These are phyloP conservation scores for Oncorhynchus clarkii DNA, from an alignment of 2,113 vertebrate species.

Conservation along the genomic window DNA sequence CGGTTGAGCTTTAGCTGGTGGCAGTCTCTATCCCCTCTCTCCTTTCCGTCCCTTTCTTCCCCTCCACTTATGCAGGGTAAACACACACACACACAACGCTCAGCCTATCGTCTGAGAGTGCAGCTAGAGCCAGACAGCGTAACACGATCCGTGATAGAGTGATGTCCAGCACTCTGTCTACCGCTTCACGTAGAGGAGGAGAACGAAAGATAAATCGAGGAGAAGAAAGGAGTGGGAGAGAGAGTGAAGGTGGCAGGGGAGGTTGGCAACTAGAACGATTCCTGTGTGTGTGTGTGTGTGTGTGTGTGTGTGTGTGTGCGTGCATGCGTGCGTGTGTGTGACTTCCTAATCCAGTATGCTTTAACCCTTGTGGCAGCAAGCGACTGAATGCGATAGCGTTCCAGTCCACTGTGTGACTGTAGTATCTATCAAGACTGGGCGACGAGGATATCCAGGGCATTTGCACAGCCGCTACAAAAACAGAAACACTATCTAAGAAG, in stretches of 20 bases:
- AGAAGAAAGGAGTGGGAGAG: constrained; percentile 35
- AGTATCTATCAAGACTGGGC: constrained; percentile 40
- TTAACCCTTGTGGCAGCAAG: constrained; percentile 67
- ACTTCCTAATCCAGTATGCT: constrained; percentile 68
- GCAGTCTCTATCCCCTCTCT: constrained; percentile 59
- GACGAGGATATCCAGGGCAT: constrained; percentile 60
- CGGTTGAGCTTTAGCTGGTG: constrained; percentile 64
- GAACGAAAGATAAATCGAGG: constrained; percentile 48
- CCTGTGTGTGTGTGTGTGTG: constrained; percentile 37
- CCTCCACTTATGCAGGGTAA: constrained; percentile 68
- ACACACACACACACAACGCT: constrained; percentile 47
- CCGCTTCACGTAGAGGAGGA: constrained; percentile 60
- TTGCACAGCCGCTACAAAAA: constrained; percentile 55
- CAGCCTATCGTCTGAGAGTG: constrained; percentile 86
- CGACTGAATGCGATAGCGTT: constrained; percentile 26
- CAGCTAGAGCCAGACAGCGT: constrained; percentile 79
- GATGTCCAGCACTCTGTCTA: constrained; percentile 70
- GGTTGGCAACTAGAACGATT: constrained; percentile 63
- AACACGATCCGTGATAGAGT: constrained; percentile 83
- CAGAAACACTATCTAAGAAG: constrained; percentile 60
- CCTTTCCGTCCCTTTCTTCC: constrained; percentile 46
- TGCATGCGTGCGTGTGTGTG: too few relatives aligned
- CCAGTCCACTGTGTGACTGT: constrained; percentile 34
- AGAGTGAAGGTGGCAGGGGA: constrained; percentile 61
- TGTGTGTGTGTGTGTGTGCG: too few relatives aligned